Conservation (phyloP, 2,888 invertebrate species). For the Julus scanicus region DNA sequence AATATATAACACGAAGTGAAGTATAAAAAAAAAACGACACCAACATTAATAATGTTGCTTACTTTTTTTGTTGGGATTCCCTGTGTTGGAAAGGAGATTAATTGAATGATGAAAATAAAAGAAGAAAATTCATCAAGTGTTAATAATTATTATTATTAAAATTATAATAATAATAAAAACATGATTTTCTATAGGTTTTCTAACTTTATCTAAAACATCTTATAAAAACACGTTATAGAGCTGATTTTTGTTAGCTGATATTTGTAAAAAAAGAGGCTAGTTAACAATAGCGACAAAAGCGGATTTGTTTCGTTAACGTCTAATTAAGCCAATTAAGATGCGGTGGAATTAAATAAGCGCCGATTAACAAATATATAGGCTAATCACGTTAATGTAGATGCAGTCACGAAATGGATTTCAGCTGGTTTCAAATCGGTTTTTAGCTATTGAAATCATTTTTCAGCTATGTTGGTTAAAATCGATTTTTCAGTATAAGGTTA, state of each 20-base stretch:
- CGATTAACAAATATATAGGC: background rate
- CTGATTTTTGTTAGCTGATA: background rate
- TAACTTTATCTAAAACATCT: background rate
- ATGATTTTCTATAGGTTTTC: too few species aligned
- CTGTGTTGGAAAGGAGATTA: background rate
- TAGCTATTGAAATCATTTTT: too few species aligned
- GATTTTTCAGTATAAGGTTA: too few species aligned
- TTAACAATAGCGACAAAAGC: background rate
- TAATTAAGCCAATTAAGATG: too few species aligned
- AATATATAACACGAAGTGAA: background rate
- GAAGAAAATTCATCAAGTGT: background rate
- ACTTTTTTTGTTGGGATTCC: background rate
- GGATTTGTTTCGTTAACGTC: background rate
- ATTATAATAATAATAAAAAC: background rate
- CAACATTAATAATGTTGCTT: background rate
- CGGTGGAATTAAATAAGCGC: too few species aligned
- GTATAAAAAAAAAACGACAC: background rate
- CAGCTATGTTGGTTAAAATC: too few species aligned
- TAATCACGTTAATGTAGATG: background rate
- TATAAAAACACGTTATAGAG: background rate
- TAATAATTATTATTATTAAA: background rate
- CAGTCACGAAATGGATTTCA: too few species aligned
- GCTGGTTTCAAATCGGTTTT: too few species aligned
- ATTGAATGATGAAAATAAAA: background rate
- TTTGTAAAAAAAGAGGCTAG: background rate